phyloP scores from a whole-genome alignment of 1,140 invertebrate species.

The Adelges cooleyi region DNA sequence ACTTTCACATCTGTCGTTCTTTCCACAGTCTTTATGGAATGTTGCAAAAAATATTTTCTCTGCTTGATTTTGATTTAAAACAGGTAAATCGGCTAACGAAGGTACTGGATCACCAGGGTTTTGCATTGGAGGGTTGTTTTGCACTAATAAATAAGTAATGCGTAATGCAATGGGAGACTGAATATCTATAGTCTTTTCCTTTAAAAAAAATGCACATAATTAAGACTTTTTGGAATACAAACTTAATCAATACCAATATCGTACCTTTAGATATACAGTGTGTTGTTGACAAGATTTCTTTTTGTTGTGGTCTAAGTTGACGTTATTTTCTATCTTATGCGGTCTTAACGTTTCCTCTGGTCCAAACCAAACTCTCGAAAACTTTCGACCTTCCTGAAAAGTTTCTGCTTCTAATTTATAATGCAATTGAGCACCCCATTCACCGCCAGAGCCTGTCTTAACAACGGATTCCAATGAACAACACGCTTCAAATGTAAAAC shows the following conservation, averaged over 20 bases:
- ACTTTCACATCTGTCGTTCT: slow-evolving; percentile 79
- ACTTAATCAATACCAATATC: not conserved
- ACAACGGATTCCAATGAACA: slow-evolving; percentile 60
- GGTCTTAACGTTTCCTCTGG: slow-evolving; percentile 38
- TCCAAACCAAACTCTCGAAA: slow-evolving; percentile 68
- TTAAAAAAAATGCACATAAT: not conserved
- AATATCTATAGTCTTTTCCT: slow-evolving; percentile 70
- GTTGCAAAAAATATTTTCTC: slow-evolving; percentile 67
- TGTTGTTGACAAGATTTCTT: slow-evolving; percentile 54
- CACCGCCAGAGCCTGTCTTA: slow-evolving; percentile 38
- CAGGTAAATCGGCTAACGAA: slow-evolving; percentile 67
- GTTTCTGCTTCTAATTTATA: slow-evolving; percentile 77
- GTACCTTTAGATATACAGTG: slow-evolving; percentile 63
- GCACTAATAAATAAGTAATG: slow-evolving; percentile 68
- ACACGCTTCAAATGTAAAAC: slow-evolving; percentile 78
- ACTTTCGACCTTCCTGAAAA: slow-evolving; percentile 60
- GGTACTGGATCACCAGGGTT: slow-evolving; percentile 47
- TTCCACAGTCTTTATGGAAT: slow-evolving; percentile 87
- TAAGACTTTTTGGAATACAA: not conserved
- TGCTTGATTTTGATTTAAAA: slow-evolving; percentile 77
- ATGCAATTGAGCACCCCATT: slow-evolving; percentile 41
- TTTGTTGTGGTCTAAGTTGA: slow-evolving; percentile 31
- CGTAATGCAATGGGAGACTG: slow-evolving; percentile 74
- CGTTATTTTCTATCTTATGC: slow-evolving; percentile 37
- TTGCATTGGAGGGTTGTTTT: slow-evolving; percentile 50